Evolutionary conservation across 1,140 invertebrate genomes (phyloP).

Genomic region (Drosophila ananassae): DNA sequence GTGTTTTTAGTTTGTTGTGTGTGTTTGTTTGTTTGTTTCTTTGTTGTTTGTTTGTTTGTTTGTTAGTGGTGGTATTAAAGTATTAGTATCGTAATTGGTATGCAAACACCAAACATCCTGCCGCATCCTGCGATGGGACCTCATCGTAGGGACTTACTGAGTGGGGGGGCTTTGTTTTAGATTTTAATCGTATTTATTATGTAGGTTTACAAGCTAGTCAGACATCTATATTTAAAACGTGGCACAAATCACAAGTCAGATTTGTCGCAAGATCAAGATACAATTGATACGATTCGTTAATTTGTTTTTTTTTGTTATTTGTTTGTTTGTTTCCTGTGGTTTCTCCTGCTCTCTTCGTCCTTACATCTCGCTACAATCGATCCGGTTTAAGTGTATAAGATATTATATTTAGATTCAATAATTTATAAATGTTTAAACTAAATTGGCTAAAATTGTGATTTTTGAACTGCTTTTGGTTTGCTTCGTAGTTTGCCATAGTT

Average conservation of each 20-base stretch:
- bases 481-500: conserved; percentile 71
- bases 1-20: conserved; percentile 28
- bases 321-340: conserved; percentile 36
- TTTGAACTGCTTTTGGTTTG: conserved; percentile 81
- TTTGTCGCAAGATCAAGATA: conserved; percentile 80
- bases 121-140: conserved; percentile 13
- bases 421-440: conserved; percentile 79
- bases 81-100: conserved; percentile 72
- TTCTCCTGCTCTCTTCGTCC: conserved; percentile 20
- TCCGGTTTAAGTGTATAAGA: conserved; percentile 53
- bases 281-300: conserved; percentile 79
- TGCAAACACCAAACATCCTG: conserved; percentile 21
- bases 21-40: conserved; percentile 1
- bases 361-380: conserved; percentile 21
- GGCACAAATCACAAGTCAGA: conserved; percentile 81
- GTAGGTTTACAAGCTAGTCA: conserved; percentile 75
- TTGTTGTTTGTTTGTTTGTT: conserved; percentile 1
- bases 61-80: conserved; percentile 47
- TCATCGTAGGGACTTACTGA: conserved; percentile 60
- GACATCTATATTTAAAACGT: conserved; percentile 82
- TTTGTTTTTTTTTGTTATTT: conserved; percentile 33
- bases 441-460: conserved; percentile 80
- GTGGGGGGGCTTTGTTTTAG: conserved; percentile 34
- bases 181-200: conserved; percentile 56
- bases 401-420: conserved; percentile 60